Evolutionary conservation across 2,888 invertebrate genomes (phyloP).

Genomic region (Thereva nobilitata): DNA sequence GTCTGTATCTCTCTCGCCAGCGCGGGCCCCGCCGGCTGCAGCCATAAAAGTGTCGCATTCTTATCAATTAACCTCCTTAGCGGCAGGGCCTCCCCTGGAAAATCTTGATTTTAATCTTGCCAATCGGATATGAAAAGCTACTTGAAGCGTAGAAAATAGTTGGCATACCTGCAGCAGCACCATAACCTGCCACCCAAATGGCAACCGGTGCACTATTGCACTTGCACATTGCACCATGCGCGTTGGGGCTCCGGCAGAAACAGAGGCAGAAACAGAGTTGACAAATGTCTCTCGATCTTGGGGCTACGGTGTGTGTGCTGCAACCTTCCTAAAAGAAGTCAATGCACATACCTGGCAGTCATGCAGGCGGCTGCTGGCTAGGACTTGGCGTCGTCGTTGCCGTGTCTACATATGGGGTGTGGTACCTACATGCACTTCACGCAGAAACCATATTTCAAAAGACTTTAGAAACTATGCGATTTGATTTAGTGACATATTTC

Average conservation of each 20-base stretch:
- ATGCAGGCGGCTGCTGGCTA: background rate
- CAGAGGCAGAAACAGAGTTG: background rate
- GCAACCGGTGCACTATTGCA: background rate
- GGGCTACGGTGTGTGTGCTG: background rate
- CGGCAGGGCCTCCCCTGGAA: background rate
- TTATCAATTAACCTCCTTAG: slow-evolving; percentile 10
- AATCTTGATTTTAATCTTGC: background rate
- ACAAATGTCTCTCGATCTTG: background rate
- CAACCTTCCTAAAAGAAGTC: slow-evolving; percentile 10
- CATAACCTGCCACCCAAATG: slow-evolving; percentile 1
- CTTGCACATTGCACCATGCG: background rate
- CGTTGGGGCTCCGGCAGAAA: background rate
- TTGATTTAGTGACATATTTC: background rate
- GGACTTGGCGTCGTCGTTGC: background rate
- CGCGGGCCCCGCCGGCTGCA: too few species aligned
- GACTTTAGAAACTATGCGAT: background rate
- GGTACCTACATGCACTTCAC: slow-evolving; percentile 4
- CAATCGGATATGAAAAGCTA: slow-evolving; percentile 13
- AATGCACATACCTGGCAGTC: background rate
- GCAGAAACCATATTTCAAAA: background rate
- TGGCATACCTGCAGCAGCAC: background rate
- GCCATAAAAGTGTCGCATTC: background rate
- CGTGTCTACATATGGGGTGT: background rate
- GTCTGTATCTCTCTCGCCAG: too few species aligned
- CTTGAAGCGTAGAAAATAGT: background rate